phyloP scores from a whole-genome alignment of 2,888 invertebrate genomes.

The Eulithis testata region DNA sequence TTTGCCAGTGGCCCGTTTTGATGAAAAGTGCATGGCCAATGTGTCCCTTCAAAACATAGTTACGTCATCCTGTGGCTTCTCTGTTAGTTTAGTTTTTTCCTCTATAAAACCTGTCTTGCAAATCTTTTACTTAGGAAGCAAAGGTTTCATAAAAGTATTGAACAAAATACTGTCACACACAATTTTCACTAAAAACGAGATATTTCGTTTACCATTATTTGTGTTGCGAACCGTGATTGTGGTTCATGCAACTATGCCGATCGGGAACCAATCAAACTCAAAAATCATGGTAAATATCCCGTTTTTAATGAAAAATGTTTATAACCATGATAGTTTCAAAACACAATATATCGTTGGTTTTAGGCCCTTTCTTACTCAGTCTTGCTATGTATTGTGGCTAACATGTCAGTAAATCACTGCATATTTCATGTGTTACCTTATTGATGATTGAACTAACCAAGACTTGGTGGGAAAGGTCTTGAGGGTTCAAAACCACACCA shows the following conservation, averaged over 20 bases:
- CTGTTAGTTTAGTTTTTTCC: conserved; percentile 61
- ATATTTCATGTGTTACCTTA: neutral
- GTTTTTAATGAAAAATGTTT: no score
- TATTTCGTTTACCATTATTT: no score
- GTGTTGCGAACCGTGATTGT: no score
- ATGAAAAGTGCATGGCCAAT: conserved; percentile 64
- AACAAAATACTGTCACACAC: conserved; percentile 26
- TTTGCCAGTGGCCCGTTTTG: conserved; percentile 60
- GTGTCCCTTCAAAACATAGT: conserved; percentile 56
- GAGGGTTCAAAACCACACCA: conserved; percentile 34
- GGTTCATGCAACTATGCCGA: no score
- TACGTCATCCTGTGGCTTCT: conserved; percentile 68
- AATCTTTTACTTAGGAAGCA: conserved; percentile 32
- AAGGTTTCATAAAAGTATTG: conserved; percentile 43
- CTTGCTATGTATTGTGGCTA: neutral
- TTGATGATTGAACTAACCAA: neutral
- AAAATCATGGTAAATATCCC: no score
- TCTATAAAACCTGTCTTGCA: conserved; percentile 43
- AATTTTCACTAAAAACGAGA: no score
- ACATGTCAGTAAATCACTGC: neutral
- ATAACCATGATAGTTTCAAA: no score
- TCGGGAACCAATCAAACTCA: no score
- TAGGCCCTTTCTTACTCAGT: conserved; percentile 12
- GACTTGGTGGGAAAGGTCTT: conserved; percentile 14
- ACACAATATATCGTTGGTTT: conserved; percentile 46